Conservation (phyloP, 2,888 invertebrate species). For the Heliconius ethilla region DNA sequence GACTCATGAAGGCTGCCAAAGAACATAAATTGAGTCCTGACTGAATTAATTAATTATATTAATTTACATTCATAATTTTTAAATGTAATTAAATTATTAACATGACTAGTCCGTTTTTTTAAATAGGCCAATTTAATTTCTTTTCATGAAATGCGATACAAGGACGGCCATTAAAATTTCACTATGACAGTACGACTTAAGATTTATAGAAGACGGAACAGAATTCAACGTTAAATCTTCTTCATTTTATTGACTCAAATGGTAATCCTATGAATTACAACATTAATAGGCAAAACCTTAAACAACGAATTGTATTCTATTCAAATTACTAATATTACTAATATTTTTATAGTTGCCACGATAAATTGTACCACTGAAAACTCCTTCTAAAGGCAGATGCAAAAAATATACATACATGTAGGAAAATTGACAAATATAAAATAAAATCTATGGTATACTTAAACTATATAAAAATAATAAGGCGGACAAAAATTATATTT, state of each 20-base stretch:
- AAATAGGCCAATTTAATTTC: neutral
- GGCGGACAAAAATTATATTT: conserved; percentile 4
- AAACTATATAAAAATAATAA: conserved; percentile 4
- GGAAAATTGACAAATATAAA: neutral
- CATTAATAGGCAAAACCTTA: neutral
- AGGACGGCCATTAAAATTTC: conserved; percentile 3
- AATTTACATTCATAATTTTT: neutral
- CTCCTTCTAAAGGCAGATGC: neutral
- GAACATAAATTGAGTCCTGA: too few species aligned
- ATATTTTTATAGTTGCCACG: neutral
- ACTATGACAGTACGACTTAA: neutral
- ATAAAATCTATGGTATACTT: neutral
- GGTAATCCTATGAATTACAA: neutral
- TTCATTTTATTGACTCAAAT: neutral
- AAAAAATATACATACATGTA: neutral
- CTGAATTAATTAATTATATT: neutral
- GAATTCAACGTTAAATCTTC: neutral
- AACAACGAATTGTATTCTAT: conserved; percentile 9
- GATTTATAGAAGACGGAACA: neutral
- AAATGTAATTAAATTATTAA: neutral
- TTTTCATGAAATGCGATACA: neutral
- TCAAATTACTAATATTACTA: neutral
- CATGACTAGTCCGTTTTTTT: conserved; percentile 12
- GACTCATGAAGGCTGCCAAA: too few species aligned
- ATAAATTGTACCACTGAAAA: neutral